Evolutionary conservation across 2,888 invertebrate genomes (phyloP), one percentile per base, ranked within the genome.

Genomic region (Tetheella fluctuosa): DNA sequence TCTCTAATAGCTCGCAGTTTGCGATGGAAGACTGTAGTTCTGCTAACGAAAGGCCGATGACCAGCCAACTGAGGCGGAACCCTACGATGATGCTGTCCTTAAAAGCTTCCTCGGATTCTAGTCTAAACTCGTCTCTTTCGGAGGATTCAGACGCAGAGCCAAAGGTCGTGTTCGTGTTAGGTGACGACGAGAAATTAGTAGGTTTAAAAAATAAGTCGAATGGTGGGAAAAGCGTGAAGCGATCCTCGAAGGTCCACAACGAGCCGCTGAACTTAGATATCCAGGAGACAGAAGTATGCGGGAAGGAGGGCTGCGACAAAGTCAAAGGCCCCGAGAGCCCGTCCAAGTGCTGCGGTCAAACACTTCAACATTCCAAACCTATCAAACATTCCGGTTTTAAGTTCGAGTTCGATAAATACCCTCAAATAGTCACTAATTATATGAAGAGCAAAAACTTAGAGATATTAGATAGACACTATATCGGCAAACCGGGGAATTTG

Each of bases 361-460:
- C 89, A 77, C 91, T 92, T 81, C 91, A 93, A 91, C 94, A 93
- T 93, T 93, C 93, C 92, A 93, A 93, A 82, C 91, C 93, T 74
- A 95, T 94, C 76, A 94, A 94, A 90, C 94, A 95, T 94, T 95
- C 95, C 83, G 95, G 95, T 76, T 95, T 95, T 83, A 96, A 96
- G 86, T 96, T 96, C 81, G 95, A 95, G 83, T 95, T 96, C 79
- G 95, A 95, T 84, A 95, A 96, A 87, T 95, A 95, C 88, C 95
- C 96, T 34, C 95, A 96, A 83, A 96, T 96, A 83, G 95, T 95
- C 71, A 95, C 95, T 74, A 96, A 96, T 86, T 96, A 96, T 81
- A 95, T 96, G 96, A 95, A 95, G 87, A 95, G 95, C 83, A 96
- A 96, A 85, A 96, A 96, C 83, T 91, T 96, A 73, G 94, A 95